Percentiles rank a stretch among this genome's conserved stretches.
Conservation (phyloP, 2,113 vertebrate species). For the Lethenteron reissneri region DNA sequence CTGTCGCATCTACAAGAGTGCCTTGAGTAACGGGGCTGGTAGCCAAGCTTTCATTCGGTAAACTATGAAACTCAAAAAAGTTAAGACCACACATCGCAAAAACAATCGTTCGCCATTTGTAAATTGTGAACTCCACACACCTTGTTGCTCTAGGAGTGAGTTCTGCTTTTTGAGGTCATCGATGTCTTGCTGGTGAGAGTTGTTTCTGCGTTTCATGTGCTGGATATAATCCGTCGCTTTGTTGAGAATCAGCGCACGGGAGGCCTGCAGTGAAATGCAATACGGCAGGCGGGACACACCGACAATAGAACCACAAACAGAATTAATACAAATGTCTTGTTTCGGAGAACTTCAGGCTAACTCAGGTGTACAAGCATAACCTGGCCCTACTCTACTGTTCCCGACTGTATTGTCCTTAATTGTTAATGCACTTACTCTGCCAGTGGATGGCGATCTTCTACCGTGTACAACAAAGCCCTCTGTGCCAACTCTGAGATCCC, state of each 20-base stretch:
- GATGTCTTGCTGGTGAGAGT: background rate
- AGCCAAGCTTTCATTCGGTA: background rate
- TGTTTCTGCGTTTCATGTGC: conserved; percentile 3
- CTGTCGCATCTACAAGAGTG: too few species aligned
- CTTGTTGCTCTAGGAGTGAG: conserved; percentile 1
- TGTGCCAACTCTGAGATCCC: too few species aligned
- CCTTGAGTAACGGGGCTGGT: background rate
- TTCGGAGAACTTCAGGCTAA: too few species aligned
- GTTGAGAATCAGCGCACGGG: conserved; percentile 5
- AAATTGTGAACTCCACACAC: background rate
- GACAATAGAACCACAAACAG: too few species aligned
- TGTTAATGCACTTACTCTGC: too few species aligned
- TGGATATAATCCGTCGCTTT: conserved; percentile 4
- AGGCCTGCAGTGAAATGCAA: background rate
- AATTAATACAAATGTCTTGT: too few species aligned
- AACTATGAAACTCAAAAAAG: background rate
- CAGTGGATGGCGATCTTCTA: too few species aligned
- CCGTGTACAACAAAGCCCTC: too few species aligned
- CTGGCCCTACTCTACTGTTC: too few species aligned
- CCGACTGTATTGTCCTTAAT: too few species aligned
- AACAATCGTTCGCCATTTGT: background rate
- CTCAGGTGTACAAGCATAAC: too few species aligned
- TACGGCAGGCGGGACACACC: too few species aligned
- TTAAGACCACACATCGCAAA: background rate
- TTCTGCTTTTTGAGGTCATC: conserved; percentile 5